A percentile compares a stretch with the other conserved stretches of the same genome.
phyloP scores from a whole-genome alignment of 2,888 invertebrate species.

The Laothoe populi region DNA sequence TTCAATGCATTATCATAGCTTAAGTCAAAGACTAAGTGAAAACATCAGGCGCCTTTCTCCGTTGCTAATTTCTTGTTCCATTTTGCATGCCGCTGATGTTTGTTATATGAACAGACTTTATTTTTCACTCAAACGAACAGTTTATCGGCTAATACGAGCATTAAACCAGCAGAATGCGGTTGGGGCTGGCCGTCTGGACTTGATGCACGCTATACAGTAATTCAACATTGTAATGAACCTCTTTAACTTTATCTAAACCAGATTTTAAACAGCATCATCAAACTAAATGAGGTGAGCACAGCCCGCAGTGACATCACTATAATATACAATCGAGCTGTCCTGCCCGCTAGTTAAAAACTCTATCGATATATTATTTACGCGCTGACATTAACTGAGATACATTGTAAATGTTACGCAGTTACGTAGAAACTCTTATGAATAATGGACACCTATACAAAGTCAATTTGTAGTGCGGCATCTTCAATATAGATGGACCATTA shows the following conservation, averaged over 20 bases:
- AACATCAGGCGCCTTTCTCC: conserved; percentile 40
- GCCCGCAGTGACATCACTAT: conserved; percentile 29
- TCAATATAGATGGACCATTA: conserved; percentile 60
- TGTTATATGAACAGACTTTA: conserved; percentile 64
- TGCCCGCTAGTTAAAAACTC: conserved; percentile 42
- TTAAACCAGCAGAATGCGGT: conserved; percentile 62
- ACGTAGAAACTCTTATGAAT: conserved; percentile 48
- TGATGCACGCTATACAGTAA: conserved; percentile 68
- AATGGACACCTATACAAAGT: conserved; percentile 54
- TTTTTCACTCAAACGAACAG: conserved; percentile 69
- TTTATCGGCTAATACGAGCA: conserved; percentile 64
- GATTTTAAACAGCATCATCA: conserved; percentile 39
- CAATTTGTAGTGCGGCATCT: conserved; percentile 64
- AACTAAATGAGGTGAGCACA: background rate
- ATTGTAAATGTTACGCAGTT: conserved; percentile 48
- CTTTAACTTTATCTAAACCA: conserved; percentile 46
- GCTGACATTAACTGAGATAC: conserved; percentile 53
- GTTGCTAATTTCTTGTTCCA: conserved; percentile 48
- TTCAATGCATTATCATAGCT: conserved; percentile 23
- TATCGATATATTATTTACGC: conserved; percentile 52
- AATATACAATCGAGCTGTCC: conserved; percentile 31
- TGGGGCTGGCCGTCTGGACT: conserved; percentile 45
- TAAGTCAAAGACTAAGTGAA: conserved; percentile 32
- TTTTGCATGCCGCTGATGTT: conserved; percentile 57
- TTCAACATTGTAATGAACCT: conserved; percentile 64